These are phyloP conservation scores for Embidobia sp. DNA, from an alignment of 2,888 invertebrate genomes.

Conservation along the genomic window DNA sequence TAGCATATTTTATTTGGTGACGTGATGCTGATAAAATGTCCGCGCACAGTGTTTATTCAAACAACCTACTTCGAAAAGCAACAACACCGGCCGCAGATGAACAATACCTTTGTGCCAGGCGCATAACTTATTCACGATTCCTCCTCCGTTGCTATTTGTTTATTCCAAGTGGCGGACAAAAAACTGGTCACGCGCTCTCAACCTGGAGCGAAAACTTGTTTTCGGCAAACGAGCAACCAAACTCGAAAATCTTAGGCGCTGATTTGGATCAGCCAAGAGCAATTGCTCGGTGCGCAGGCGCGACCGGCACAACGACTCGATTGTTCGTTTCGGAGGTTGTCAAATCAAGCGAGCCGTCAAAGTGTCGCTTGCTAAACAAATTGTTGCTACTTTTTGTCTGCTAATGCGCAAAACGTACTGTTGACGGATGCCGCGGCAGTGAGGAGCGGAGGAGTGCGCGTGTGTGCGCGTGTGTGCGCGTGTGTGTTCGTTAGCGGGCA, in stretches of 20 bases:
- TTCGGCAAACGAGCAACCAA: too few species aligned
- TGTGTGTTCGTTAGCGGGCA: slow-evolving; percentile 36
- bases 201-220: too few species aligned
- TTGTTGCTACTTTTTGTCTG: slow-evolving; percentile 1
- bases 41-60: neutral
- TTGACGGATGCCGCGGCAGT: slow-evolving; percentile 24
- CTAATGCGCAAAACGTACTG: slow-evolving; percentile 16
- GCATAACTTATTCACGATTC: too few species aligned
- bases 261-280: too few species aligned
- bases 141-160: too few species aligned
- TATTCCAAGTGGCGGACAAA: too few species aligned
- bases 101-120: neutral
- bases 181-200: too few species aligned
- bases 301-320: slow-evolving; percentile 25
- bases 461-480: slow-evolving; percentile 5
- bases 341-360: slow-evolving; percentile 35
- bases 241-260: too few species aligned
- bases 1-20: slow-evolving; percentile 5
- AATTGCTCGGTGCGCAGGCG: slow-evolving; percentile 6
- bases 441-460: slow-evolving; percentile 16
- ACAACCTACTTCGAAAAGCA: neutral
- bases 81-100: neutral
- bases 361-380: slow-evolving; percentile 36
- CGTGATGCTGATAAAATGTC: slow-evolving; percentile 17
- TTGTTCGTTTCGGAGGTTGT: slow-evolving; percentile 37